A percentile compares a stretch with the other conserved stretches of the same genome.
phyloP scores from a whole-genome alignment of 2,797 vertebrate species.

The Channallabes apus region DNA sequence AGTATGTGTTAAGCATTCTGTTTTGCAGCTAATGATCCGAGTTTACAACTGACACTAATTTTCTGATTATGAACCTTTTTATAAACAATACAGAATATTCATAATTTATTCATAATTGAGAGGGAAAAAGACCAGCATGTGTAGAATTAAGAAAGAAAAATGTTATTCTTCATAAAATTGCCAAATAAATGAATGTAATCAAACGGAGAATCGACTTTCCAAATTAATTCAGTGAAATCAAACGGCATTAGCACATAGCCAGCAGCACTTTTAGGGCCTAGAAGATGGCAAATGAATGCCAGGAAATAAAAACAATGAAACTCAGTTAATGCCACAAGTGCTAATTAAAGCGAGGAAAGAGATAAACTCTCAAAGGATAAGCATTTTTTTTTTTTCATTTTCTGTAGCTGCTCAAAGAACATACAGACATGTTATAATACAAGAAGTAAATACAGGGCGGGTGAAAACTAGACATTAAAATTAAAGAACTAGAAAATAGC shows the following conservation, averaged over 20 bases:
- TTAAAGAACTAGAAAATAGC: too few relatives aligned
- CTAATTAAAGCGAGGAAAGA: not conserved
- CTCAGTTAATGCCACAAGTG: not conserved
- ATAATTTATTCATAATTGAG: not conserved
- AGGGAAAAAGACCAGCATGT: not conserved
- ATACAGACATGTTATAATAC: not conserved
- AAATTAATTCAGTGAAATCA: not conserved
- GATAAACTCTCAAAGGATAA: not conserved
- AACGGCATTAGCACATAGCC: not conserved
- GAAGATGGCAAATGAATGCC: conserved; percentile 1
- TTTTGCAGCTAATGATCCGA: not conserved
- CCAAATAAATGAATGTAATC: not conserved
- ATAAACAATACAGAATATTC: not conserved
- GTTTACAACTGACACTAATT: not conserved
- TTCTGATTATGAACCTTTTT: not conserved
- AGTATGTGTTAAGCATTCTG: not conserved
- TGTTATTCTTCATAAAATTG: not conserved
- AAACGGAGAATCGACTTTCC: not conserved
- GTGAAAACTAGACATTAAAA: too few relatives aligned
- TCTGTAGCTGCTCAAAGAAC: not conserved
- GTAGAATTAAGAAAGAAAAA: not conserved
- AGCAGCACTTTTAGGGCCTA: not conserved
- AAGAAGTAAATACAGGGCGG: too few relatives aligned
- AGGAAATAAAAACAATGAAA: conserved; percentile 8
- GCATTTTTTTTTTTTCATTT: not conserved